Percentiles rank a stretch among this genome's conserved stretches.
Evolutionary conservation across 2,888 invertebrate species (phyloP).

Genomic region (Camptogramma bilineatum): DNA sequence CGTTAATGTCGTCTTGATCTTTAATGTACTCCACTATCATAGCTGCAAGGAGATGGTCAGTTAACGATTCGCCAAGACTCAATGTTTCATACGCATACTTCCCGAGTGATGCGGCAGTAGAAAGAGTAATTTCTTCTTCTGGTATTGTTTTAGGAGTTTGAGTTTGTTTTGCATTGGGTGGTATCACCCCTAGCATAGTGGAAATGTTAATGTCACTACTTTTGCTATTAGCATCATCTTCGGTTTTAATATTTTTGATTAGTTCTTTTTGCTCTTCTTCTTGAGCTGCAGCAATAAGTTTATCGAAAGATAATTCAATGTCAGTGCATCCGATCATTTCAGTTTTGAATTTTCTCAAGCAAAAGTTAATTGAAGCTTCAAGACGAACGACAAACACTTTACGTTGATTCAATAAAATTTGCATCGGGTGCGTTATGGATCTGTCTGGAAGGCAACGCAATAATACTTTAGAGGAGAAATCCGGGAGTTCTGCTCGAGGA

Average conservation of each 20-base stretch:
- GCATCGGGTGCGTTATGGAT: constrained; percentile 70
- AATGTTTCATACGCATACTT: constrained; percentile 84
- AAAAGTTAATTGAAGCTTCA: constrained; percentile 85
- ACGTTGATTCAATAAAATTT: constrained; percentile 66
- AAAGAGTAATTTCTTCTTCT: constrained; percentile 82
- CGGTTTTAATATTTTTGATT: constrained; percentile 67
- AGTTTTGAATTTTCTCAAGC: constrained; percentile 80
- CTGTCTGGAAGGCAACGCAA: constrained; percentile 76
- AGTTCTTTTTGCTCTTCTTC: constrained; percentile 69
- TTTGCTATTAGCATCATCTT: constrained; percentile 62
- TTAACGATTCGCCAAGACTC: constrained; percentile 80
- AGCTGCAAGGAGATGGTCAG: constrained; percentile 83
- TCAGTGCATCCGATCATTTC: constrained; percentile 82
- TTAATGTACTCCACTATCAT: constrained; percentile 87
- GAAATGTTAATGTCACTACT: constrained; percentile 56
- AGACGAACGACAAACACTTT: constrained; percentile 76
- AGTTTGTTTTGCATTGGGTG: constrained; percentile 78
- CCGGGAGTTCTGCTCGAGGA: constrained; percentile 67
- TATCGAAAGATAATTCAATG: constrained; percentile 76
- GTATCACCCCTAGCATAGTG: constrained; percentile 55
- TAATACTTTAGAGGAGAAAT: constrained; percentile 68
- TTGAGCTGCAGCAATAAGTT: constrained; percentile 60
- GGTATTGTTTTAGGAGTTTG: constrained; percentile 87
- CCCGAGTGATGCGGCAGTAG: constrained; percentile 82
- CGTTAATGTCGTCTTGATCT: constrained; percentile 73